Percentiles rank a stretch among this genome's conserved stretches.
These are phyloP conservation scores for Zeuzera pyrina DNA, from an alignment of 2,888 invertebrate genomes.

Conservation along the genomic window DNA sequence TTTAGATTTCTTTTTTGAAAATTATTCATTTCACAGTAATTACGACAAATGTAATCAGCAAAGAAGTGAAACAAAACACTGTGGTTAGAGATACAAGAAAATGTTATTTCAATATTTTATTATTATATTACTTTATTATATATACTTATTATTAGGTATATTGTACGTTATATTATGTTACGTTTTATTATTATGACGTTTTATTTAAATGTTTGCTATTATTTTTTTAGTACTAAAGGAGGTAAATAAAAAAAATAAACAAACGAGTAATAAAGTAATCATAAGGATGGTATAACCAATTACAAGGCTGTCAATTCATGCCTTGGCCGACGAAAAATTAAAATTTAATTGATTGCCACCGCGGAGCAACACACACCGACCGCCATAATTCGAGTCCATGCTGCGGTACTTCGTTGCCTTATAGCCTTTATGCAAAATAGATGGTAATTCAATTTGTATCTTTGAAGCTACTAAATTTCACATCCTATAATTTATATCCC, in stretches of 20 bases:
- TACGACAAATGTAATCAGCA: too few species aligned
- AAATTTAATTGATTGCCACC: slow-evolving; percentile 57
- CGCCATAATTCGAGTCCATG: slow-evolving; percentile 28
- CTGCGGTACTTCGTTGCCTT: slow-evolving; percentile 22
- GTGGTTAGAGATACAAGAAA: too few species aligned
- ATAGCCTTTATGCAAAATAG: slow-evolving; percentile 55
- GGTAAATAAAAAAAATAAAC: too few species aligned
- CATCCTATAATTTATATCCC: not conserved
- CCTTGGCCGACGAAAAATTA: slow-evolving; percentile 54
- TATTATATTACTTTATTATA: too few species aligned
- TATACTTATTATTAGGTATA: not conserved
- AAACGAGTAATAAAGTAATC: slow-evolving; percentile 68
- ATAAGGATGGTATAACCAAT: slow-evolving; percentile 53
- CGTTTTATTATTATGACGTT: too few species aligned
- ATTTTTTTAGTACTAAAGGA: too few species aligned
- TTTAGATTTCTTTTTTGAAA: too few species aligned
- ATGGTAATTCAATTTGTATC: slow-evolving; percentile 61
- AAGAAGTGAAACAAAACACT: too few species aligned
- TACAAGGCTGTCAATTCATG: slow-evolving; percentile 49
- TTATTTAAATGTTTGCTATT: too few species aligned
- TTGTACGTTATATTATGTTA: too few species aligned
- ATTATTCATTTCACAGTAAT: too few species aligned
- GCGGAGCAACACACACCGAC: slow-evolving; percentile 15
- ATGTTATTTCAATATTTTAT: too few species aligned
- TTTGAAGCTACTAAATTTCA: slow-evolving; percentile 25